Evolutionary conservation across 2,113 vertebrate genomes (phyloP).

Genomic region (Tetrax tetrax): DNA sequence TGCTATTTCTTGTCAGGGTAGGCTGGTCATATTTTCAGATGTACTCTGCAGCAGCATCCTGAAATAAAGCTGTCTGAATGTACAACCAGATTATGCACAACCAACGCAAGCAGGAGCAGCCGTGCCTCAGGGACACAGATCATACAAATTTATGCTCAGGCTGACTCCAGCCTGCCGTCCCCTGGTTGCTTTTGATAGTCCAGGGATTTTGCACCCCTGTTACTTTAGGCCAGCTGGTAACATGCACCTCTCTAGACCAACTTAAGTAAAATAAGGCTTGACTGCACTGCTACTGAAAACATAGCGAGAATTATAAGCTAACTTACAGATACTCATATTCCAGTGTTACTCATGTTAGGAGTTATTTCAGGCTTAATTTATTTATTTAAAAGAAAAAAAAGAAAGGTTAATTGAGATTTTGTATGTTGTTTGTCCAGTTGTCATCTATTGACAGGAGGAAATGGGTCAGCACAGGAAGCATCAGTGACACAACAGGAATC

Average conservation of each 20-base stretch:
- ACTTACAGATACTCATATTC: background rate
- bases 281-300: background rate
- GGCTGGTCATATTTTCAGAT: background rate
- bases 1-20: background rate
- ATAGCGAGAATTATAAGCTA: accelerated
- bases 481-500: background rate
- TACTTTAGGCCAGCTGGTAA: background rate
- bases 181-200: background rate
- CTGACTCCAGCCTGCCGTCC: background rate
- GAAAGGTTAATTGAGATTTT: background rate
- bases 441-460: background rate
- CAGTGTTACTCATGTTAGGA: background rate
- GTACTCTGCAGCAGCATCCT: background rate
- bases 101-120: background rate
- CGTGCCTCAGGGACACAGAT: background rate
- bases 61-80: background rate
- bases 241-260: background rate
- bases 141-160: background rate
- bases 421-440: background rate
- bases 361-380: background rate
- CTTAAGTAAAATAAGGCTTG: background rate
- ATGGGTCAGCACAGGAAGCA: background rate
- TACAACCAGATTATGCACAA: background rate
- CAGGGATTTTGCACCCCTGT: background rate
- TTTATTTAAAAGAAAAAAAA: background rate